phyloP scores from a whole-genome alignment of 2,797 vertebrate genomes.

The Danio kyathit region DNA sequence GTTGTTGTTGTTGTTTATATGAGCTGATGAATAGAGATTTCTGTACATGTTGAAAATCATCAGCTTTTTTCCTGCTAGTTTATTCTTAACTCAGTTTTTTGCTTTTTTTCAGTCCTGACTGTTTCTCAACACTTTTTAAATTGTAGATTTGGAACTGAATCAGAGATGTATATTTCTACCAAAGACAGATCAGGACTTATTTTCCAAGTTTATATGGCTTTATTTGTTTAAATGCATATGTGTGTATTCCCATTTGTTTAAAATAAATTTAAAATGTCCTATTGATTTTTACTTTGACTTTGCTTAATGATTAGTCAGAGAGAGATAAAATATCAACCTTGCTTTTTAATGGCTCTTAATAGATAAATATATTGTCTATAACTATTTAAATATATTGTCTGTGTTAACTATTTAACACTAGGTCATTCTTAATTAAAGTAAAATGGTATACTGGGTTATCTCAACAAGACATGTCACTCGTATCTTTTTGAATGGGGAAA shows the following conservation, averaged over 20 bases:
- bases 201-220: conserved; percentile 74
- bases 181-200: conserved; percentile 84
- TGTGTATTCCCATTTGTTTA: conserved; percentile 80
- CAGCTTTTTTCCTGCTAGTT: conserved; percentile 36
- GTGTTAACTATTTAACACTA: no score
- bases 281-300: conserved; percentile 8
- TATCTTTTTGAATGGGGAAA: no score
- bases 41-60: conserved; percentile 64
- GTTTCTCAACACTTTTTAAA: conserved; percentile 52
- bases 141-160: conserved; percentile 75
- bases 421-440: no score
- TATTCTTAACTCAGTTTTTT: conserved; percentile 26
- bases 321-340: neutral
- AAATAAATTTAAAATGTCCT: conserved; percentile 57
- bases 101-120: conserved; percentile 65
- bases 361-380: no score
- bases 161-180: conserved; percentile 80
- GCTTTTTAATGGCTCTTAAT: neutral
- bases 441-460: no score
- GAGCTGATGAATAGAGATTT: conserved; percentile 64
- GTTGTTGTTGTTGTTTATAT: conserved; percentile 60
- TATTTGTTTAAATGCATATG: conserved; percentile 63
- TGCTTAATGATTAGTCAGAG: neutral
- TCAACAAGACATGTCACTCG: no score
- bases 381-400: no score